Percentiles rank a stretch among this genome's conserved stretches.
Conservation (phyloP, 2,888 invertebrate species). For the Tenthredo distinguenda region DNA sequence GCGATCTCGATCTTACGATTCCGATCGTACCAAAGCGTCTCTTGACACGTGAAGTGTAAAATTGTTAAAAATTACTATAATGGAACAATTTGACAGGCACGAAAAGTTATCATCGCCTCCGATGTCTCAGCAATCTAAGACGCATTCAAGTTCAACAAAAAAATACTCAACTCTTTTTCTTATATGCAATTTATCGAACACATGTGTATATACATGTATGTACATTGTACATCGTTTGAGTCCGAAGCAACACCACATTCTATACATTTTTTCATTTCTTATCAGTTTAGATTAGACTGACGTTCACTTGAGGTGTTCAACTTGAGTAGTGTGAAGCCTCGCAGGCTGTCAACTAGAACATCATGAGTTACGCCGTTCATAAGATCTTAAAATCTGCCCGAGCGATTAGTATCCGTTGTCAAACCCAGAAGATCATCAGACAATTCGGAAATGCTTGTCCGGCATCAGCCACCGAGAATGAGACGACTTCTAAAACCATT, state of each 20-base stretch:
- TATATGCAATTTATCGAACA: not conserved
- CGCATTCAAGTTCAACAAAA: not conserved
- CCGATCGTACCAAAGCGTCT: not conserved
- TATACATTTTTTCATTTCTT: not conserved
- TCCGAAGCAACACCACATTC: not conserved
- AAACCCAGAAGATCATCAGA: not conserved
- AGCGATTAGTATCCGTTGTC: not conserved
- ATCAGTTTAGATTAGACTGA: conserved; percentile 2
- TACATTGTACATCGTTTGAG: too few species aligned
- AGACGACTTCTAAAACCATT: not conserved
- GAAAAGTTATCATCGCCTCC: not conserved
- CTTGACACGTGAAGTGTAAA: not conserved
- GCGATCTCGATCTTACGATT: not conserved
- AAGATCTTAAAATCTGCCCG: not conserved
- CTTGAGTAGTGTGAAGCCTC: not conserved
- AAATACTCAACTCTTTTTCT: too few species aligned
- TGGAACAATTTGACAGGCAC: not conserved
- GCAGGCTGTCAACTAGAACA: not conserved
- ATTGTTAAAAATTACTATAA: not conserved
- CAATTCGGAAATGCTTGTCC: conserved; percentile 27
- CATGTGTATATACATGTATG: not conserved
- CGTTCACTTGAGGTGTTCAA: not conserved
- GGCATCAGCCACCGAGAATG: conserved; percentile 27
- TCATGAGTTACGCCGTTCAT: conserved; percentile 18
- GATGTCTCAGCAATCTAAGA: not conserved